A percentile compares a stretch with the other conserved stretches of the same genome.
These are phyloP conservation scores for Acanthopleura granulata DNA, from an alignment of 2,888 invertebrate species.

Conservation along the genomic window DNA sequence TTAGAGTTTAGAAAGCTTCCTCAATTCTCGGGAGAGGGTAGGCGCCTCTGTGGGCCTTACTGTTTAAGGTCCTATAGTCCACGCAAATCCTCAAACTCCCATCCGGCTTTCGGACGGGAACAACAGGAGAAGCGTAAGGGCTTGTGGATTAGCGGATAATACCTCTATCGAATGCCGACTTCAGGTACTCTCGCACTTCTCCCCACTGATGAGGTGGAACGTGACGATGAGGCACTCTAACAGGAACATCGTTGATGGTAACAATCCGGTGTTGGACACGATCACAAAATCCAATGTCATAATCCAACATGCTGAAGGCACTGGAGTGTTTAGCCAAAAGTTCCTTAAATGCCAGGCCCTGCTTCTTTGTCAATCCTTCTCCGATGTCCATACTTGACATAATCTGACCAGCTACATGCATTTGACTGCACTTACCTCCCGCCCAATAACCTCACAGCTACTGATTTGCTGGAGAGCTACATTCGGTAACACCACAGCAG, in stretches of 20 bases:
- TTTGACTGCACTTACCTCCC: too few relatives aligned
- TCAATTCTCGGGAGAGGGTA: too few relatives aligned
- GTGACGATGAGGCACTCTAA: conserved; percentile 19
- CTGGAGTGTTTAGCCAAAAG: not conserved
- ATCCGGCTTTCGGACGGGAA: conserved; percentile 32
- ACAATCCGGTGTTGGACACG: conserved; percentile 18
- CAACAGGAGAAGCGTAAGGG: conserved; percentile 35
- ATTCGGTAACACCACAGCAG: too few relatives aligned
- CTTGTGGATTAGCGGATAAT: conserved; percentile 28
- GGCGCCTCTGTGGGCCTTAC: conserved; percentile 29
- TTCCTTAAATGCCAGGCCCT: too few relatives aligned
- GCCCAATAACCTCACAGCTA: too few relatives aligned
- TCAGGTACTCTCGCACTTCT: conserved; percentile 23
- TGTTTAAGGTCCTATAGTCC: conserved; percentile 30
- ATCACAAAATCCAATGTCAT: conserved; percentile 15
- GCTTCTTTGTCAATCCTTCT: too few relatives aligned
- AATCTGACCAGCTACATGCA: too few relatives aligned
- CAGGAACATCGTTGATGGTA: conserved; percentile 8
- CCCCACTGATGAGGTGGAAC: conserved; percentile 22
- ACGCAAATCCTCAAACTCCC: conserved; percentile 32
- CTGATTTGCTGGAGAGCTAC: too few relatives aligned
- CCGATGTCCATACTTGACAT: too few relatives aligned
- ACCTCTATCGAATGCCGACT: conserved; percentile 21
- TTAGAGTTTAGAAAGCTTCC: too few relatives aligned
- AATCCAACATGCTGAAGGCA: conserved; percentile 13